Base-by-base conservation (phyloP, 2,113 vertebrate genomes). In the Periophthalmus modestus region DNA sequence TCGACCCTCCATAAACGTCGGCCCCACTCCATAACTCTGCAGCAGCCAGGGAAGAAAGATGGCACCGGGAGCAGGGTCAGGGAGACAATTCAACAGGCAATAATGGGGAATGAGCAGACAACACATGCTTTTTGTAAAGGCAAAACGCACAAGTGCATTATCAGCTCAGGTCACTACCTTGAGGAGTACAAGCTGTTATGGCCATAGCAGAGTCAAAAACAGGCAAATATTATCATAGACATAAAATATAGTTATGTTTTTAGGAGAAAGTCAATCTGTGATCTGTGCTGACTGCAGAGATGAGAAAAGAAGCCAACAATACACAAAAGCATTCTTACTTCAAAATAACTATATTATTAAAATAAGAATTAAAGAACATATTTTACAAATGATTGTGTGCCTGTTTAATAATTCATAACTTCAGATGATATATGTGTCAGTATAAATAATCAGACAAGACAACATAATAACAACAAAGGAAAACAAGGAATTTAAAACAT, bases 1-100 rank as follows among this genome's bases (percentile, higher is more conserved):
- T 80, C 83, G 81, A 80, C 86, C 85, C 87, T 90, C 85, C 74
- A 78, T 93, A 91, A 91, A 90, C 62, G 78, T 85, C 74, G 54
- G 78, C 74, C 75, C 72, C 43, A 83, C 85, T 84, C 73, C 81
- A 82, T 92, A 89, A 85, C 86, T 87, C 86, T 88, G 69, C 79
- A 73, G 84, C 78, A 82, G 82, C 75, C 77, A 10, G 55, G 77
- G 81, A 86, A 87, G 88, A 87, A 85, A 84, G 84, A 88, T 87
- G 83, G 84, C 81, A 72, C 73, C 14, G 24, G 81, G 72, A 77
- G 80, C 24, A 10, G 74, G 87, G 90, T 89, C 90, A 86, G 75
- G 58, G 76, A 83, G 84, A 74, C 70, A 12, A 61, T 70, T 87
- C 73, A 77, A 73, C 73, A 75, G 59, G 62, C 73, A 72, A 74